These are phyloP conservation scores for Amphipyra tragopoginis DNA, from an alignment of 2,888 invertebrate genomes.

Conservation along the genomic window DNA sequence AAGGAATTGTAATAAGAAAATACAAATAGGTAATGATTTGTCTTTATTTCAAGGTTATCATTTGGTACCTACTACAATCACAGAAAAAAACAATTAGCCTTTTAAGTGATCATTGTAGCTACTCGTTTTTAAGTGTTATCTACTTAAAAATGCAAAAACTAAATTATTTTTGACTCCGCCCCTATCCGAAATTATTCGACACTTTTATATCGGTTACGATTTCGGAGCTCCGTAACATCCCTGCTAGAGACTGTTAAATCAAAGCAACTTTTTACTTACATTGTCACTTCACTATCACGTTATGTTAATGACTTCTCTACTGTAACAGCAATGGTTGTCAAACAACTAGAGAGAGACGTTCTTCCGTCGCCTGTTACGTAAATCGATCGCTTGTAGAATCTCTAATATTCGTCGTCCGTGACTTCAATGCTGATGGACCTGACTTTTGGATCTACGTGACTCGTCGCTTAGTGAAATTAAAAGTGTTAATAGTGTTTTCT, in stretches of 20 bases:
- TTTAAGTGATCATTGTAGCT: no score
- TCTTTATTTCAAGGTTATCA: no score
- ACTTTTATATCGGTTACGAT: no score
- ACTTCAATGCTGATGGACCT: slow-evolving; percentile 40
- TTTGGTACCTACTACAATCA: no score
- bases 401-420: slow-evolving; percentile 47
- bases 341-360: slow-evolving; percentile 7
- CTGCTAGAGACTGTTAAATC: background rate
- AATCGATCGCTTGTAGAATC: slow-evolving; percentile 43
- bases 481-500: slow-evolving; percentile 49
- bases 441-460: slow-evolving; percentile 50
- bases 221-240: no score
- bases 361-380: slow-evolving; percentile 46
- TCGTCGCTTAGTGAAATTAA: slow-evolving; percentile 53
- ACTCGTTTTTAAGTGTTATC: no score
- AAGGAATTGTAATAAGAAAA: no score
- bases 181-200: no score
- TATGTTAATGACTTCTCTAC: background rate
- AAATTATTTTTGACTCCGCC: no score
- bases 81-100: no score
- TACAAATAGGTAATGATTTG: no score
- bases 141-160: no score
- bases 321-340: slow-evolving; percentile 19
- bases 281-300: background rate
- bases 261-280: background rate